Evolutionary conservation across 1,140 invertebrate genomes (phyloP), one percentile per base, ranked within the genome.

Genomic region (Drosophila busckii): DNA sequence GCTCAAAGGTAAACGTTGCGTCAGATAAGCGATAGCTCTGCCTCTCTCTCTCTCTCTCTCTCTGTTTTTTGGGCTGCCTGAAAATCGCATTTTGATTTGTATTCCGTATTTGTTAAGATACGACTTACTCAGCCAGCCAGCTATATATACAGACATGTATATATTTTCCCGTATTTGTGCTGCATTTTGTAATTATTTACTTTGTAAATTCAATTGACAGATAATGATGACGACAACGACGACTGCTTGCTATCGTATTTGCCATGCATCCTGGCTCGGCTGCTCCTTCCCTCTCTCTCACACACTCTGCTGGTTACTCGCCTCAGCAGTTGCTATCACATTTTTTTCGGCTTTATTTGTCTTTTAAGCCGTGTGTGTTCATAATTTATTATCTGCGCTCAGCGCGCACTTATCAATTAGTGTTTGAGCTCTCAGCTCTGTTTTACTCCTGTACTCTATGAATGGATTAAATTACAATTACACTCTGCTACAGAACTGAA

Each of bases 31-130:
- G 48, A n/a, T n/a, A n/a, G n/a, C n/a, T n/a, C n/a, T n/a, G 26
- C 26, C 26, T 38, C 56, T 35, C n/a, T n/a, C n/a, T n/a, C n/a
- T n/a, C n/a, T n/a, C n/a, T n/a, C n/a, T n/a, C n/a, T n/a, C n/a
- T n/a, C n/a, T n/a, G n/a, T n/a, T n/a, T n/a, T 60, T 60, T 61
- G 45, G 70, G 63, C 67, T 70, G 65, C 70, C 45, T 70, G 70
- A 75, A 75, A 75, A 75, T 75, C 65, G 70, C 65, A 75, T 75
- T 75, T 75, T 75, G 70, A 75, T 75, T 75, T 75, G 70, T 75
- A 49, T 60, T 70, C 49, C 64, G 52, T 73, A 64, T 75, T 75
- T 75, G 70, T 60, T 69, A 70, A 75, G 70, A 65, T 62, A 38
- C 50, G 50, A 54, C 25, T 52, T 41, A 42, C 35, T 35, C 41